These are phyloP conservation scores for Temnothorax longispinosus DNA, from an alignment of 1,140 invertebrate genomes.

Conservation along the genomic window DNA sequence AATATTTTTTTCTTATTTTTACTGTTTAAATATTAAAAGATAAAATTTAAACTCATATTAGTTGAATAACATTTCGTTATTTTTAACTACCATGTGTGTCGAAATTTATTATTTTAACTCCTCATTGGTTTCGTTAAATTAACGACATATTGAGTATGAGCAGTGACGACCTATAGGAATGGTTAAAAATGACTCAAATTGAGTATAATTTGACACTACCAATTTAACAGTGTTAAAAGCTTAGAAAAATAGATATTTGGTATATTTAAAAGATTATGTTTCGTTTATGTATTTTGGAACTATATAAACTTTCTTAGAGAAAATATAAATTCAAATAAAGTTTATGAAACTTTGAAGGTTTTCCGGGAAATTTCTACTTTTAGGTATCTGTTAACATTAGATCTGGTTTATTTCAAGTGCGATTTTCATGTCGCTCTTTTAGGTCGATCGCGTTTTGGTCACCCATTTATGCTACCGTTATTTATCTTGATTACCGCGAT, in stretches of 20 bases:
- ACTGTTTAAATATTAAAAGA: too few species aligned
- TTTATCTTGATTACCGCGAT: slow-evolving; percentile 54
- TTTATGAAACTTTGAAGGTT: neutral
- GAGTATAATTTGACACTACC: too few species aligned
- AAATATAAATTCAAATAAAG: neutral
- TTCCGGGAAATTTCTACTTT: neutral
- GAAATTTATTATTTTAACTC: too few species aligned
- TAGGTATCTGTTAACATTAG: neutral
- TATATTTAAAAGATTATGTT: neutral
- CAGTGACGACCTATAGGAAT: too few species aligned
- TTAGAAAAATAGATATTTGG: neutral
- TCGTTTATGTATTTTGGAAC: neutral
- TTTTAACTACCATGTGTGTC: too few species aligned
- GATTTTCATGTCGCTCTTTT: neutral
- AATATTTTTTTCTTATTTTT: neutral
- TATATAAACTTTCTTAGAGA: neutral
- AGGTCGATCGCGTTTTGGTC: slow-evolving; percentile 2
- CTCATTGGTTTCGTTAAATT: too few species aligned
- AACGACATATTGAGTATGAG: too few species aligned
- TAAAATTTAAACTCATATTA: too few species aligned
- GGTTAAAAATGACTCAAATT: too few species aligned
- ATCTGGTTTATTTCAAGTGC: slow-evolving; percentile 6
- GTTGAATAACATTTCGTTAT: too few species aligned
- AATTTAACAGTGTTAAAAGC: neutral
- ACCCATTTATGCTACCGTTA: slow-evolving; percentile 38